Base-by-base conservation (phyloP, 37 sponge, comb jelly and placozoan genomes). In the Beroe ovata region DNA sequence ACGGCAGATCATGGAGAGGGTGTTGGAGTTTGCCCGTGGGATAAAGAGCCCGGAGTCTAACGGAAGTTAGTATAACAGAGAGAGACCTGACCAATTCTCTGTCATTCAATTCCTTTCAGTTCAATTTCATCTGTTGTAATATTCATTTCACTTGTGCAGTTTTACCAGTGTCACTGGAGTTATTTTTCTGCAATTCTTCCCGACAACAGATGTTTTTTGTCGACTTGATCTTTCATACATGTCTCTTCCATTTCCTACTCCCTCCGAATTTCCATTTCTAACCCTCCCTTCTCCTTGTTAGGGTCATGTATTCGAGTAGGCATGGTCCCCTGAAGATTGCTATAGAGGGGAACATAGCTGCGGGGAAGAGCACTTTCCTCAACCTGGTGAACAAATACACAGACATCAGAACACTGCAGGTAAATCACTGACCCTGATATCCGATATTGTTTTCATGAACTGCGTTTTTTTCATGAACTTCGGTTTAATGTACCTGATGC, bases 401-500 rank as follows among this genome's bases (percentile, higher is more conserved):
- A 1, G 54, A 77, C 84, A 33, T 77, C 84, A 77, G 33, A 77
- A 77, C 84, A 19, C 38, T 77, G 28, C 84, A 77, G 84, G 84
- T 77, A 21, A 25, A n/a, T n/a, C n/a, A n/a, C n/a, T n/a, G n/a
- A n/a, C n/a, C n/a, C n/a, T n/a, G n/a, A n/a, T n/a, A n/a, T n/a
- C n/a, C n/a, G n/a, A n/a, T n/a, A n/a, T n/a, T n/a, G n/a, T n/a
- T n/a, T n/a, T n/a, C n/a, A n/a, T n/a, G n/a, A n/a, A n/a, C n/a
- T n/a, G n/a, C n/a, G n/a, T n/a, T n/a, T n/a, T n/a, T n/a, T n/a
- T n/a, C n/a, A n/a, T n/a, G n/a, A n/a, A n/a, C n/a, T n/a, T n/a
- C n/a, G n/a, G n/a, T n/a, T n/a, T n/a, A n/a, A n/a, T n/a, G n/a
- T n/a, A n/a, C n/a, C n/a, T n/a, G n/a, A n/a, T n/a, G n/a, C n/a